Evolutionary conservation across 92 coral and sea anemone species (phyloP).

Genomic region (Bergia sp.): DNA sequence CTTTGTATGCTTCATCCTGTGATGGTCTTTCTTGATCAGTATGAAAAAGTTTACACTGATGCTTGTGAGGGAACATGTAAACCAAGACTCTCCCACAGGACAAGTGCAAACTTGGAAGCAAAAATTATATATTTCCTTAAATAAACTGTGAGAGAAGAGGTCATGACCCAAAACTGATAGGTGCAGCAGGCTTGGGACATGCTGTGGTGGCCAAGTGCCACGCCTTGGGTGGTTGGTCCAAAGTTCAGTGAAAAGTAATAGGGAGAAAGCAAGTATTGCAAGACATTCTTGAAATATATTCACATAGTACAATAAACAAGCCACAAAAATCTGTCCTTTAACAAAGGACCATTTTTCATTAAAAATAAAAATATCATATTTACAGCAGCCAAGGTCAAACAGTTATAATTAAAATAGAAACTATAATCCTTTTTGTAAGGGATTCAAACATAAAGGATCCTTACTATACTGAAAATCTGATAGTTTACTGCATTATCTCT

Average conservation of each 20-base stretch:
- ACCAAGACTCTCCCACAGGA: too few species aligned
- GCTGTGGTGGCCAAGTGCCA: background rate
- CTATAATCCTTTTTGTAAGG: background rate
- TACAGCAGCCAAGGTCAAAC: conserved; percentile 16
- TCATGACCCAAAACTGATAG: conserved; percentile 3
- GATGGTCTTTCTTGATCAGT: too few species aligned
- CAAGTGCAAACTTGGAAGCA: too few species aligned
- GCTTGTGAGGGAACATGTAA: too few species aligned
- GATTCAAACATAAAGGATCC: background rate
- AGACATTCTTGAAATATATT: background rate
- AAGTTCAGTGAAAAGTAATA: conserved; percentile 42
- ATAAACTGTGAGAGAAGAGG: background rate
- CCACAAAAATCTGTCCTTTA: conserved; percentile 8
- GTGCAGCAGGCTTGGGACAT: background rate
- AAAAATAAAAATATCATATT: background rate
- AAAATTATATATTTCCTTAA: background rate
- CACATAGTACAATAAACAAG: conserved; percentile 4
- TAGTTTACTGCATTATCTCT: background rate
- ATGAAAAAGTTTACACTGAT: too few species aligned
- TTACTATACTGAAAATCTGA: background rate
- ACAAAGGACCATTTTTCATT: conserved; percentile 20
- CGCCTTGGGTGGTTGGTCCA: background rate
- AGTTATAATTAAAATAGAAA: background rate
- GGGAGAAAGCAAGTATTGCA: background rate
- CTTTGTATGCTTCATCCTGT: too few species aligned